Conservation (phyloP, 1,140 invertebrate species). For the Thaumatotibia leucotreta region DNA sequence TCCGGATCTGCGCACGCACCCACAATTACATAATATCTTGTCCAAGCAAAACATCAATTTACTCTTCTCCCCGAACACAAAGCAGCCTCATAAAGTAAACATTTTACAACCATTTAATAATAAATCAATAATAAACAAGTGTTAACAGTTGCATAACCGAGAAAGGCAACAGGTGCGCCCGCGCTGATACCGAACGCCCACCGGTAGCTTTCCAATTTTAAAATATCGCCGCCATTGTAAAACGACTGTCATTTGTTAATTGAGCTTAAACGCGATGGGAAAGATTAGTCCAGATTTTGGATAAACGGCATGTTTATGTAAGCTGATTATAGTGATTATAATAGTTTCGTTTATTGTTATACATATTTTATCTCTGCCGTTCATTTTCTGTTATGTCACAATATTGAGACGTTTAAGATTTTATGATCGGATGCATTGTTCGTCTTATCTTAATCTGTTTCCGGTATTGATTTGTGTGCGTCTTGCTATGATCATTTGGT, state of each 20-base stretch:
- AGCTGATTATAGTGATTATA: neutral
- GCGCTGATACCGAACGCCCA: neutral
- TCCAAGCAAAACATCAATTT: no score
- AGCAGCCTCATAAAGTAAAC: neutral
- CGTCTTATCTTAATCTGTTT: neutral
- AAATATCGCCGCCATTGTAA: slow-evolving; percentile 8
- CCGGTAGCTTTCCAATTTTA: slow-evolving; percentile 12
- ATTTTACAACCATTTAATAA: neutral
- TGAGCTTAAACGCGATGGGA: slow-evolving; percentile 1
- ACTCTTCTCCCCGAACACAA: neutral
- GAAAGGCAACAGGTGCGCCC: slow-evolving; percentile 7
- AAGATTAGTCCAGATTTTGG: neutral
- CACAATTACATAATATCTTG: no score
- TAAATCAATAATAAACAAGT: slow-evolving; percentile 11
- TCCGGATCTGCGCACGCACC: no score
- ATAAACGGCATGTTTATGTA: neutral
- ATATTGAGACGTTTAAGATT: neutral
- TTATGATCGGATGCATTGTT: neutral
- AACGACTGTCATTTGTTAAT: slow-evolving; percentile 10
- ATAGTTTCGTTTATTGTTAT: neutral
- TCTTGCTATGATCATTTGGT: no score
- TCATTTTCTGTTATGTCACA: neutral
- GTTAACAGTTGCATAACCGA: slow-evolving; percentile 12
- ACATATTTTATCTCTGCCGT: neutral
- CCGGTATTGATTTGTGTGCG: neutral